Evolutionary conservation across 2,797 vertebrate species (phyloP).

Genomic region (Pseudochromis fuscus): DNA sequence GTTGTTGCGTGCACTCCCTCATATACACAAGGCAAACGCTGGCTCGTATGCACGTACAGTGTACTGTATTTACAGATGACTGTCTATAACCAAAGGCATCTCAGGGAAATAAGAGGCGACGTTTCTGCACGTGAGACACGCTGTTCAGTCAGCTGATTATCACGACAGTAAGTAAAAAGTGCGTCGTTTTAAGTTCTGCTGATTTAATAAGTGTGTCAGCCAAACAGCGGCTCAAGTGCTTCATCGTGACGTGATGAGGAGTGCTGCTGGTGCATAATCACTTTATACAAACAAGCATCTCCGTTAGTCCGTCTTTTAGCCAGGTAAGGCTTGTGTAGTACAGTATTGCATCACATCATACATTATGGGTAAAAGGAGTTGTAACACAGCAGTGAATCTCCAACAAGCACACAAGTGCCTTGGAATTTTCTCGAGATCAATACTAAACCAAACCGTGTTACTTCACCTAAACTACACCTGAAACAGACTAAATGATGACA

Average conservation of each 20-base stretch:
- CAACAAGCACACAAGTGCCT: slow-evolving; percentile 15
- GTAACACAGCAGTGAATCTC: slow-evolving; percentile 23
- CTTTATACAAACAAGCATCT: slow-evolving; percentile 38
- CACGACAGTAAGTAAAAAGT: slow-evolving; percentile 28
- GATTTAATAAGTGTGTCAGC: slow-evolving; percentile 44
- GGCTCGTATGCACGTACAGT: slow-evolving; percentile 29
- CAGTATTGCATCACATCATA: slow-evolving; percentile 65
- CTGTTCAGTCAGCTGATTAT: slow-evolving; percentile 40
- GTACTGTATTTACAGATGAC: slow-evolving; percentile 71
- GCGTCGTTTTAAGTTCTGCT: slow-evolving; percentile 24
- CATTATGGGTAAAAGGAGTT: slow-evolving; percentile 47
- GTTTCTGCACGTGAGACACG: slow-evolving; percentile 22
- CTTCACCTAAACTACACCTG: slow-evolving; percentile 13
- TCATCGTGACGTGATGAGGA: slow-evolving; percentile 4
- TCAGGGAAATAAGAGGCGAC: slow-evolving; percentile 43
- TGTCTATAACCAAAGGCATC: slow-evolving; percentile 53
- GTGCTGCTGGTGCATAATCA: slow-evolving; percentile 14
- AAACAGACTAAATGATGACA: slow-evolving; percentile 30
- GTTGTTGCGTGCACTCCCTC: slow-evolving; percentile 42
- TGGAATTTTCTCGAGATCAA: slow-evolving; percentile 46
- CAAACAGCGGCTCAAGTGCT: slow-evolving; percentile 33
- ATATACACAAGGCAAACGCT: slow-evolving; percentile 53
- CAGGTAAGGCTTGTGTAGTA: slow-evolving; percentile 36
- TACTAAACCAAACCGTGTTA: slow-evolving; percentile 6
- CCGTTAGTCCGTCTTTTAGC: slow-evolving; percentile 37